Base-by-base conservation (phyloP, 2,113 vertebrate genomes). In the Corvus cornix region DNA sequence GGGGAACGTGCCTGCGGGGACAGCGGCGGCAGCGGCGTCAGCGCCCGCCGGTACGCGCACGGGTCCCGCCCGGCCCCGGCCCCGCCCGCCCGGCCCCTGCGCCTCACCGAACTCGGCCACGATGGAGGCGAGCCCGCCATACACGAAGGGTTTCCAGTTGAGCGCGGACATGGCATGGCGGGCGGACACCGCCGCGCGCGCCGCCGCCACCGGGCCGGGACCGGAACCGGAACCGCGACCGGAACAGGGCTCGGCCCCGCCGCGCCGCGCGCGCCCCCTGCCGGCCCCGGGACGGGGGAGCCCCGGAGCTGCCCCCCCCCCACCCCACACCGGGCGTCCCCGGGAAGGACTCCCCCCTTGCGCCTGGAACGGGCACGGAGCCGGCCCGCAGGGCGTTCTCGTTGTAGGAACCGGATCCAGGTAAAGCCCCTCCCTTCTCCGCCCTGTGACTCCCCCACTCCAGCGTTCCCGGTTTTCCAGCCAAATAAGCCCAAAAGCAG, bases 141-240 rank as follows among this genome's bases (percentile, higher is more conserved):
- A 99, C 83, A 99, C 98, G 97, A 99, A 99, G 74, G 99, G 99
- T 97, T 99, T 99, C 99, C 99, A 99, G 97, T 98, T 99, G 90
- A 99, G 96, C 96, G 95, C 98, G 97, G 97, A 96, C 99, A 99
- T 99, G 92, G 98, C 98, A 94, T 98, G 96, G 93, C 97, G 60
- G 55, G 84, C 56, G 64, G 74, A 7, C 84, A 79, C 84, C 74
- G 48, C 84, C 80, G 67, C 46, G 46, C 80, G 56, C 31, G 37
- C 80, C 73, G 81, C 81, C 82, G 56, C 66, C 56, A 87, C 75
- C 64, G 84, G 39, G 41, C 56, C 49, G 37, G 44, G 44, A 70
- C 53, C 70, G 83, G 84, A 44, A 86, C 31, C 55, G 73, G 73
- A 41, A 74, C 24, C 39, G 37, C 26, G 0, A 30, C 27, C 55